Evolutionary conservation across 2,797 vertebrate genomes (phyloP).

Genomic region (Glossophaga mutica): DNA sequence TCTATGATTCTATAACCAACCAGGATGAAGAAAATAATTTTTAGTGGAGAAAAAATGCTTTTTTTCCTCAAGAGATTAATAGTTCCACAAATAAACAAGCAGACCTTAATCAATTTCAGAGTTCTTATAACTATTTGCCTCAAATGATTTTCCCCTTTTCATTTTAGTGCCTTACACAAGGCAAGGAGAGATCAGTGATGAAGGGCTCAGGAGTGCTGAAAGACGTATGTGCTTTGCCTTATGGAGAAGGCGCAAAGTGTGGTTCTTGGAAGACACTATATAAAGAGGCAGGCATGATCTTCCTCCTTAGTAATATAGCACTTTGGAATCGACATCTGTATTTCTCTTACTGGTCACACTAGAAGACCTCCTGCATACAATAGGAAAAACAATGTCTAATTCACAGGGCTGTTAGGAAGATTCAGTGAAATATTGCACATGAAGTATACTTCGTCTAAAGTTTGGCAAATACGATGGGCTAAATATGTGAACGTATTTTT

Average conservation of each 20-base stretch:
- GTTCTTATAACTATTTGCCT: not conserved
- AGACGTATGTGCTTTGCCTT: not conserved
- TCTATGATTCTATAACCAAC: not conserved
- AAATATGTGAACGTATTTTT: not conserved
- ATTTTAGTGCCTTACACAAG: not conserved
- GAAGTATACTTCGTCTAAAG: not conserved
- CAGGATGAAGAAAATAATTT: not conserved
- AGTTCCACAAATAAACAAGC: not conserved
- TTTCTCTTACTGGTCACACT: not conserved
- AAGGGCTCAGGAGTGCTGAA: not conserved
- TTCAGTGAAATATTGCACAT: not conserved
- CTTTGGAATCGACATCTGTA: not conserved
- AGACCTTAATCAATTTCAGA: not conserved
- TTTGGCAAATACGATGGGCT: not conserved
- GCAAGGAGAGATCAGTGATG: not conserved
- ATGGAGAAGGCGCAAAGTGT: not conserved
- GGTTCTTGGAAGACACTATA: not conserved
- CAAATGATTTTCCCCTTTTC: not conserved
- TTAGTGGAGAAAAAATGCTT: not conserved
- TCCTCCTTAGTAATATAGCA: not conserved
- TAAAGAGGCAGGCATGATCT: not conserved
- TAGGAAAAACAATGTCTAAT: not conserved
- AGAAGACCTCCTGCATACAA: not conserved
- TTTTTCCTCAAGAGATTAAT: not conserved
- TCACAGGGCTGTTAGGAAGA: not conserved